Percentiles rank a stretch among this genome's conserved stretches.
These are phyloP conservation scores for Trachymyrmex septentrionalis DNA, from an alignment of 1,140 invertebrate species.

Conservation along the genomic window DNA sequence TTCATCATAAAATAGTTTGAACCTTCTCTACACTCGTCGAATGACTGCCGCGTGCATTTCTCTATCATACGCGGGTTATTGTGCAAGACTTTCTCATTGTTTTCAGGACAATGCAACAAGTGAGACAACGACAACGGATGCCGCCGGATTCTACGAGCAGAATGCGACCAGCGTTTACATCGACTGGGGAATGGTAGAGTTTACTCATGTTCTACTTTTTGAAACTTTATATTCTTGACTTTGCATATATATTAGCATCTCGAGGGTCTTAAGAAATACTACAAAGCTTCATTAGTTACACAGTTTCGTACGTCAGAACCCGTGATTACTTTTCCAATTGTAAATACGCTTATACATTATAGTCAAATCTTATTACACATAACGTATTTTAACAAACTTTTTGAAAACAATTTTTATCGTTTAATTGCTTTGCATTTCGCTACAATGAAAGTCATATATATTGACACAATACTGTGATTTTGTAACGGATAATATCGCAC, in stretches of 20 bases:
- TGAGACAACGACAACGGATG: slow-evolving; percentile 70
- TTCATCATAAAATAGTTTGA: slow-evolving; percentile 45
- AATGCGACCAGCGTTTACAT: slow-evolving; percentile 67
- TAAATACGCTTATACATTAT: neutral
- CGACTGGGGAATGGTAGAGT: slow-evolving; percentile 84
- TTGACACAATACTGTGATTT: no score
- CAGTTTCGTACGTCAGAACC: neutral
- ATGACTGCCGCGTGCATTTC: slow-evolving; percentile 35
- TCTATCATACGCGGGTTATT: slow-evolving; percentile 53
- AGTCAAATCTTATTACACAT: neutral
- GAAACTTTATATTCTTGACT: slow-evolving; percentile 21
- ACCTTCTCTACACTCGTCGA: slow-evolving; percentile 5
- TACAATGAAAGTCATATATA: neutral
- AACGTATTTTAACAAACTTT: neutral
- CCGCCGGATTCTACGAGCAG: slow-evolving; percentile 67
- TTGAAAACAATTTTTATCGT: neutral
- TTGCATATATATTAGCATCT: slow-evolving; percentile 31
- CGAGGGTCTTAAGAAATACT: neutral
- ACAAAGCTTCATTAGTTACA: neutral
- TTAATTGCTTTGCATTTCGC: neutral
- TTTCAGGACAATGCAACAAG: slow-evolving; percentile 82
- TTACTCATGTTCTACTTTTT: slow-evolving; percentile 65
- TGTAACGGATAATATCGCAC: no score
- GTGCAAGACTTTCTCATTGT: slow-evolving; percentile 65
- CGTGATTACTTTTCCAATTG: slow-evolving; percentile 22